phyloP scores from a whole-genome alignment of 2,797 vertebrate species.

The Australoheros facetus region DNA sequence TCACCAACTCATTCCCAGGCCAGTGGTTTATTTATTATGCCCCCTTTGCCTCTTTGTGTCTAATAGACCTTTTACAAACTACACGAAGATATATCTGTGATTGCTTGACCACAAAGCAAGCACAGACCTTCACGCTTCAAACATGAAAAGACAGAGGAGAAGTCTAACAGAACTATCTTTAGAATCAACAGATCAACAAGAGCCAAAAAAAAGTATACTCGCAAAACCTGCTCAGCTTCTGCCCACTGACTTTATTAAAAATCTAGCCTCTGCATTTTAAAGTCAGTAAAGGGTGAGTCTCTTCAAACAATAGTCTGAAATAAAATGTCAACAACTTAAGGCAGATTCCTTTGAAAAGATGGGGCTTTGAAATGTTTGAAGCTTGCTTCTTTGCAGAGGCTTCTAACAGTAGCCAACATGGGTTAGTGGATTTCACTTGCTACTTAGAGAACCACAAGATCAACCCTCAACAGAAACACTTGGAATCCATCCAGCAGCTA shows the following conservation, averaged over 20 bases:
- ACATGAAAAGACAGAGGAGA: neutral
- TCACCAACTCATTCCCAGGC: constrained; percentile 35
- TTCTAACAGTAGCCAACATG: neutral
- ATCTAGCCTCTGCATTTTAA: constrained; percentile 18
- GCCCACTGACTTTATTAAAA: constrained; percentile 33
- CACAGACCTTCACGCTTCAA: neutral
- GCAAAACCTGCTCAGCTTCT: constrained; percentile 15
- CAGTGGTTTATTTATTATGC: constrained; percentile 28
- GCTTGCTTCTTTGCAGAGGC: neutral
- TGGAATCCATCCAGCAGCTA: constrained; percentile 4
- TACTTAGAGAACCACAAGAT: neutral
- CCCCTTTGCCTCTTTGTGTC: neutral
- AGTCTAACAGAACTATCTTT: neutral
- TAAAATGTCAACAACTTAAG: neutral
- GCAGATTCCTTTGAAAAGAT: neutral
- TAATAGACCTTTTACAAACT: constrained; percentile 5
- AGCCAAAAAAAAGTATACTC: neutral
- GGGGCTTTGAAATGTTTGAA: neutral
- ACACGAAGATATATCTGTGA: neutral
- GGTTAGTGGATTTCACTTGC: constrained; percentile 1
- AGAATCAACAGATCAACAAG: neutral
- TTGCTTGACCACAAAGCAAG: neutral
- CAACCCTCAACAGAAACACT: neutral
- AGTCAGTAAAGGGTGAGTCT: constrained; percentile 19
- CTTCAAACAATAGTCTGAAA: constrained; percentile 1